phyloP scores from a whole-genome alignment of 2,888 invertebrate genomes.

The Sthenelais limicola region DNA sequence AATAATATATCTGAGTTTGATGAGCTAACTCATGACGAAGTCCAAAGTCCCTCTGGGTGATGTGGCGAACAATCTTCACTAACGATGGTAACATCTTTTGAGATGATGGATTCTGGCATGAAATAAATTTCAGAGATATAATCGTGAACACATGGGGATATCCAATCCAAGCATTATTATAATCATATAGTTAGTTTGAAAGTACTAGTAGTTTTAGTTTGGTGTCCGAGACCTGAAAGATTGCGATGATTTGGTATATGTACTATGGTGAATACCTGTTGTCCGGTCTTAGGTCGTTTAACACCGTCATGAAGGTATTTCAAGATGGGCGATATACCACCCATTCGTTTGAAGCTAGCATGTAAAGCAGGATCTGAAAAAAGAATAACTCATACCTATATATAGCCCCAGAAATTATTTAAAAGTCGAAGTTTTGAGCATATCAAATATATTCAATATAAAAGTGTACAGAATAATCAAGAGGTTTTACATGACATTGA shows the following conservation, averaged over 20 bases:
- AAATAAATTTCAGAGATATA: no score
- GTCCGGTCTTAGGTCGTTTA: neutral
- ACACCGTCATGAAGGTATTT: slow-evolving; percentile 58
- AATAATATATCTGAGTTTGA: slow-evolving; percentile 60
- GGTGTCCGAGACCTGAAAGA: neutral
- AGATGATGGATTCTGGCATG: slow-evolving; percentile 42
- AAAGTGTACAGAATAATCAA: no score
- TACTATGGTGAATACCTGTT: neutral
- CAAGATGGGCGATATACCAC: slow-evolving; percentile 61
- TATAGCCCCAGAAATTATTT: no score
- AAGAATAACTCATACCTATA: no score
- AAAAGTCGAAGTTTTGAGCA: no score
- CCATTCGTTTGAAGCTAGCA: slow-evolving; percentile 58
- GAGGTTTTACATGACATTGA: no score
- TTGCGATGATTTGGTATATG: neutral
- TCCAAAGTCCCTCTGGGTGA: slow-evolving; percentile 62
- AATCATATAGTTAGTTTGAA: no score
- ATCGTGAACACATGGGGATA: no score
- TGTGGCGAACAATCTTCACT: slow-evolving; percentile 59
- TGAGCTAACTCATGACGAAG: slow-evolving; percentile 64
- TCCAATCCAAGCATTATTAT: no score
- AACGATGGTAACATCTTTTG: slow-evolving; percentile 59
- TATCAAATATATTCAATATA: no score
- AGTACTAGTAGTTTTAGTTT: no score
- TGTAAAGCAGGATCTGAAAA: slow-evolving; percentile 63